Percentiles rank a stretch among this genome's conserved stretches.
These are phyloP conservation scores for Homarus americanus DNA, from an alignment of 1,140 invertebrate genomes.

Conservation along the genomic window DNA sequence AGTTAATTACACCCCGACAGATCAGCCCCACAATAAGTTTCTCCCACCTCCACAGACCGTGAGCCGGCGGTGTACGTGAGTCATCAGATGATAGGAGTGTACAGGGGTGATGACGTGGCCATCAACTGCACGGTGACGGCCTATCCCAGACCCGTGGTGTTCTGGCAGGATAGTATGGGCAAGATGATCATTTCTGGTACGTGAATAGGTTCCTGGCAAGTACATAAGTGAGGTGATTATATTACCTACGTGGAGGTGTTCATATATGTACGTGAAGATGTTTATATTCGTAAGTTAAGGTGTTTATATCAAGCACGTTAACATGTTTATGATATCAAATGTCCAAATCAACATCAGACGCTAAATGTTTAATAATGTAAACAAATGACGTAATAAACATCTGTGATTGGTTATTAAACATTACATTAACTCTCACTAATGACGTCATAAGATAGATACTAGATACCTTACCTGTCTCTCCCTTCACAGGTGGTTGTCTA, in stretches of 20 bases:
- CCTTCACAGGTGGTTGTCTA: too few relatives aligned
- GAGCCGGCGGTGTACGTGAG: conserved; percentile 69
- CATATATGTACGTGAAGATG: background rate
- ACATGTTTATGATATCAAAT: too few relatives aligned
- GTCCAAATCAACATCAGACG: too few relatives aligned
- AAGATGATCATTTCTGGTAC: conserved; percentile 73
- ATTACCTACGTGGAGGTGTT: background rate
- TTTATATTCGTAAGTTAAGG: background rate
- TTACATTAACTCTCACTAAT: too few relatives aligned
- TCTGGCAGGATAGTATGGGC: conserved; percentile 70
- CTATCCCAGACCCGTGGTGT: conserved; percentile 68
- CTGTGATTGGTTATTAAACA: too few relatives aligned
- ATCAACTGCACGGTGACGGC: conserved; percentile 73
- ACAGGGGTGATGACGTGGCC: conserved; percentile 67
- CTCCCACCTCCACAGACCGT: conserved; percentile 31
- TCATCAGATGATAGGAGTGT: conserved; percentile 73
- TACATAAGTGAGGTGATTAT: too few relatives aligned
- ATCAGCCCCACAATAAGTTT: background rate
- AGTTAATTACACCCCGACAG: too few relatives aligned
- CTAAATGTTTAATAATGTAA: too few relatives aligned
- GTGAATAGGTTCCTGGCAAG: background rate
- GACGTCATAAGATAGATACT: too few relatives aligned
- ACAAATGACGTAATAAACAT: too few relatives aligned
- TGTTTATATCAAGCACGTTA: too few relatives aligned
- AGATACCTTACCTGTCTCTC: too few relatives aligned